Percentiles rank a stretch among this genome's conserved stretches.
Evolutionary conservation across 2,888 invertebrate genomes (phyloP).

Genomic region (Octonoba sinensis): DNA sequence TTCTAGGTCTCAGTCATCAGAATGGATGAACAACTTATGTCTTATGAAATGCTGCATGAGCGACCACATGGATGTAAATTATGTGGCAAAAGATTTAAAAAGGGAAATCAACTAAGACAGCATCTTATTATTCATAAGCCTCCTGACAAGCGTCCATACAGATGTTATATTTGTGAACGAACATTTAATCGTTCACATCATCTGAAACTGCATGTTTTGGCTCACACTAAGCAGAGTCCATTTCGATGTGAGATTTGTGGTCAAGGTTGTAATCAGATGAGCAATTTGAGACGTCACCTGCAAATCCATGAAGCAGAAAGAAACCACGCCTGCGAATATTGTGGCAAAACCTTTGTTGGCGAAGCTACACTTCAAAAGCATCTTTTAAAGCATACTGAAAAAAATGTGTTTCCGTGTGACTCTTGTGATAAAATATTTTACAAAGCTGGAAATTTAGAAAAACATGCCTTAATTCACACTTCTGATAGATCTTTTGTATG

Average conservation of each 20-base stretch:
- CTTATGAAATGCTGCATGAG: constrained; percentile 51
- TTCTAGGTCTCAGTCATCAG: no score
- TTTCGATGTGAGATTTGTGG: constrained; percentile 60
- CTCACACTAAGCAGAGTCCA: constrained; percentile 60
- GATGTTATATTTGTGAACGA: constrained; percentile 57
- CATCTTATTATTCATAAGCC: constrained; percentile 57
- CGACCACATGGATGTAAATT: constrained; percentile 54
- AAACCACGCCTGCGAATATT: constrained; percentile 49
- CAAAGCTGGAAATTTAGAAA: constrained; percentile 54
- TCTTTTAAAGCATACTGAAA: constrained; percentile 48
- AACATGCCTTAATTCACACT: constrained; percentile 50
- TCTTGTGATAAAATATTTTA: constrained; percentile 60
- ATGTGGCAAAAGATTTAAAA: constrained; percentile 56
- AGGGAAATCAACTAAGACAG: constrained; percentile 55
- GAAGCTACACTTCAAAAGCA: constrained; percentile 48
- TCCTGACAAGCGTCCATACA: constrained; percentile 51
- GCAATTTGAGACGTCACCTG: constrained; percentile 50
- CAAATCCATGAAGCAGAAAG: constrained; percentile 50
- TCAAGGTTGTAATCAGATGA: constrained; percentile 56
- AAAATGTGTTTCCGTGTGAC: constrained; percentile 41
- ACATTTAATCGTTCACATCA: constrained; percentile 59
- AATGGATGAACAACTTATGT: constrained; percentile 1
- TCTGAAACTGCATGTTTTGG: constrained; percentile 52
- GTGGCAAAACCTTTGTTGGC: constrained; percentile 54
- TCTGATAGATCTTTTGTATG: constrained; percentile 42